Conservation (phyloP, 2,797 vertebrate genomes). For the Lutjanus campechanus region DNA sequence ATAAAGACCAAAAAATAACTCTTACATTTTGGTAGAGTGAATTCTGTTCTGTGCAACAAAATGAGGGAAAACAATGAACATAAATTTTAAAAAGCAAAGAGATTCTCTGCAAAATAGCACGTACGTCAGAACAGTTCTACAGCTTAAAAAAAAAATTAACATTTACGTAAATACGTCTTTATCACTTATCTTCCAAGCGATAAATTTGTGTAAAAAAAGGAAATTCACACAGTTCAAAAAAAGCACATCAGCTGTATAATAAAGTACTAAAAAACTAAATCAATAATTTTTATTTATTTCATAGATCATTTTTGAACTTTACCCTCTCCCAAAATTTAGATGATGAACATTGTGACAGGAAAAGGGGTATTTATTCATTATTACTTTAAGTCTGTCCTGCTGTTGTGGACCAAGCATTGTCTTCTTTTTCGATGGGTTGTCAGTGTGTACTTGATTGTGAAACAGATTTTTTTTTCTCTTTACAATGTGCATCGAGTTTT, state of each 20-base stretch:
- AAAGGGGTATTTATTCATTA: slow-evolving; percentile 85
- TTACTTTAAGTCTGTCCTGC: slow-evolving; percentile 88
- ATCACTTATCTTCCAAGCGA: slow-evolving; percentile 88
- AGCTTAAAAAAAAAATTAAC: slow-evolving; percentile 90
- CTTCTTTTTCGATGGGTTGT: slow-evolving; percentile 83
- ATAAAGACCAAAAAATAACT: slow-evolving; percentile 65
- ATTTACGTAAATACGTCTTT: slow-evolving; percentile 89
- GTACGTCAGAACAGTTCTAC: slow-evolving; percentile 91
- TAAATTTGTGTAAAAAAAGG: slow-evolving; percentile 90
- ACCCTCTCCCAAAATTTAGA: slow-evolving; percentile 87
- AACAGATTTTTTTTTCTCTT: slow-evolving; percentile 83
- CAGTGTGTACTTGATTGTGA: slow-evolving; percentile 84
- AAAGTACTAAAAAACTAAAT: slow-evolving; percentile 99
- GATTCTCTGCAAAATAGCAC: slow-evolving; percentile 90
- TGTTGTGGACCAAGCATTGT: slow-evolving; percentile 85
- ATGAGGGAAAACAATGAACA: slow-evolving; percentile 57
- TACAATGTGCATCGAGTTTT: slow-evolving; percentile 84
- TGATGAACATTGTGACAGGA: slow-evolving; percentile 89
- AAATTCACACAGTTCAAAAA: slow-evolving; percentile 97
- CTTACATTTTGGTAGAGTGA: slow-evolving; percentile 81
- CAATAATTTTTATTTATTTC: slow-evolving; percentile 88
- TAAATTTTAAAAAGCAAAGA: slow-evolving; percentile 45
- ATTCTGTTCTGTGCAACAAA: slow-evolving; percentile 85
- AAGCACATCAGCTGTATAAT: slow-evolving; percentile 98
- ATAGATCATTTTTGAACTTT: slow-evolving; percentile 86